Evolutionary conservation across 2,888 invertebrate species (phyloP).

Genomic region (Mesodorylaimus sp.): DNA sequence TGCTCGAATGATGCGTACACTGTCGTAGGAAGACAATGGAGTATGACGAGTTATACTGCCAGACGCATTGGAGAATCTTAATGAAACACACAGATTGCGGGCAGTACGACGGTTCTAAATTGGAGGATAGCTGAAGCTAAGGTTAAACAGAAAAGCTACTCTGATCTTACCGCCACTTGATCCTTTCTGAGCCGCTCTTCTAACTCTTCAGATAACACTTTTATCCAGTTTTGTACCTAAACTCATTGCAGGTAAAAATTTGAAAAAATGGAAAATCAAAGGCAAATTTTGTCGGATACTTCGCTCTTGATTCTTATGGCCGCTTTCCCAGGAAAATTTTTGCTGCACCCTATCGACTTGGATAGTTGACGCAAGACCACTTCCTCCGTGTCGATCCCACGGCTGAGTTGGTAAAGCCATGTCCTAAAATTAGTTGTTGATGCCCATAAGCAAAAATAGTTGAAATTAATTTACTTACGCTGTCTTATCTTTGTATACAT

Average conservation of each 20-base stretch:
- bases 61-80: background rate
- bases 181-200: slow-evolving; percentile 63
- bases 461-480: slow-evolving; percentile 43
- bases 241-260: slow-evolving; percentile 1
- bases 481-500: slow-evolving; percentile 61
- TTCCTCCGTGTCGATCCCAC: slow-evolving; percentile 67
- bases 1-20: background rate
- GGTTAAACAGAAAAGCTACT: too few relatives aligned
- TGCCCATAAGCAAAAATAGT: slow-evolving; percentile 7
- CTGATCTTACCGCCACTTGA: slow-evolving; percentile 31
- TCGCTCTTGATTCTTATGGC: slow-evolving; percentile 46
- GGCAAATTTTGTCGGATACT: background rate
- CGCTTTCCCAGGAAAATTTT: slow-evolving; percentile 66
- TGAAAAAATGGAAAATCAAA: background rate
- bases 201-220: slow-evolving; percentile 60
- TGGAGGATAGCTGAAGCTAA: background rate
- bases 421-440: slow-evolving; percentile 38
- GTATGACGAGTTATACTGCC: background rate
- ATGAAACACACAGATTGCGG: background rate
- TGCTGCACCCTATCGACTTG: slow-evolving; percentile 86
- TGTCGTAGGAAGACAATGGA: background rate
- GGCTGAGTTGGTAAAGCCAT: slow-evolving; percentile 66
- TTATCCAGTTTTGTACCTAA: slow-evolving; percentile 51
- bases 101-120: background rate
- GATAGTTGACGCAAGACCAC: slow-evolving; percentile 63